Conservation (phyloP, 1,140 invertebrate genomes). For the Neodiprion pinetum region DNA sequence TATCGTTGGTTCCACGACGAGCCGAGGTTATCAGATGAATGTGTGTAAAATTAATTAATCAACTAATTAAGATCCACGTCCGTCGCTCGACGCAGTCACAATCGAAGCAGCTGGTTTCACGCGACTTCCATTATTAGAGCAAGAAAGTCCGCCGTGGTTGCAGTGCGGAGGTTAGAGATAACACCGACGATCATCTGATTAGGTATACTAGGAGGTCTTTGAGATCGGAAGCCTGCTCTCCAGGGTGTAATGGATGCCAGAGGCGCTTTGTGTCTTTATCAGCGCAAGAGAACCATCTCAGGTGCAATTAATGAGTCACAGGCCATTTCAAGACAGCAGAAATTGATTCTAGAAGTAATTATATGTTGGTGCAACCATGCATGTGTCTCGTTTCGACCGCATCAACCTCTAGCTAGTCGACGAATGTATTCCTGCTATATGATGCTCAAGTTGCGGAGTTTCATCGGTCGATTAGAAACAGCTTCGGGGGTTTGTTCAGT, state of each 20-base stretch:
- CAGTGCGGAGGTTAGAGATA: not conserved
- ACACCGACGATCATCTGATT: constrained; percentile 20
- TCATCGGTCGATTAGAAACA: constrained; percentile 1
- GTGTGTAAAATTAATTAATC: constrained; percentile 51
- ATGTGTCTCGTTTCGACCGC: not conserved
- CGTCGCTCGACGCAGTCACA: not conserved
- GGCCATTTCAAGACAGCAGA: not conserved
- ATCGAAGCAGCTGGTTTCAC: not conserved
- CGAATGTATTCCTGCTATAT: not conserved
- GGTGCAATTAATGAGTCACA: not conserved
- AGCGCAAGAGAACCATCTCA: too few species aligned
- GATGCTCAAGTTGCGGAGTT: not conserved
- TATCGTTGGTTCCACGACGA: constrained; percentile 25
- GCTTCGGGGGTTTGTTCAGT: not conserved
- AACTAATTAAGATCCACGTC: constrained; percentile 47
- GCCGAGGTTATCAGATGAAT: constrained; percentile 51
- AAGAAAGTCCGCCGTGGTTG: not conserved
- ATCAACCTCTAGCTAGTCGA: not conserved
- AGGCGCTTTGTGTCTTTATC: too few species aligned
- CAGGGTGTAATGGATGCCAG: too few species aligned
- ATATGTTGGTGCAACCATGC: not conserved
- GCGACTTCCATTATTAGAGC: not conserved
- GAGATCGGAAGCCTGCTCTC: too few species aligned
- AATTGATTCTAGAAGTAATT: not conserved
- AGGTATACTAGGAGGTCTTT: too few species aligned